Conservation (phyloP, 2,888 invertebrate species). For the Barypeithes pellucidus region DNA sequence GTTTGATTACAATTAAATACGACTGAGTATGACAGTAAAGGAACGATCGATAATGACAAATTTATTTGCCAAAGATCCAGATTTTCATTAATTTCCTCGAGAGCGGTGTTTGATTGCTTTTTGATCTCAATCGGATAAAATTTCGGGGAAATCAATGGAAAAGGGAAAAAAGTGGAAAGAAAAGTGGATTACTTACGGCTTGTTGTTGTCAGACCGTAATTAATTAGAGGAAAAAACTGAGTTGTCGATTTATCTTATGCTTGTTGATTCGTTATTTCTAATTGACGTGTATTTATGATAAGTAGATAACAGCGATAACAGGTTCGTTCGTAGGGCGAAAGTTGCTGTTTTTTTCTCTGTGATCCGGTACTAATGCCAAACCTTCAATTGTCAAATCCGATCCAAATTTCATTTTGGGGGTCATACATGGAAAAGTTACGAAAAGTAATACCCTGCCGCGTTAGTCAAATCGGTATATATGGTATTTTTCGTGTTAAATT, state of each 20-base stretch:
- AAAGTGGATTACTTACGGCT: conserved; percentile 52
- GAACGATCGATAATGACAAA: conserved; percentile 39
- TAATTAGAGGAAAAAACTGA: conserved; percentile 41
- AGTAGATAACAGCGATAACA: too few species aligned
- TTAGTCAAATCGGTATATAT: too few species aligned
- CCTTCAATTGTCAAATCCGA: too few species aligned
- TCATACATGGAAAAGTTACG: too few species aligned
- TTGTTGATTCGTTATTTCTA: conserved; percentile 5
- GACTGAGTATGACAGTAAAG: conserved; percentile 19
- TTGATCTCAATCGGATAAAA: conserved; percentile 49
- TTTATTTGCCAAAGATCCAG: conserved; percentile 33
- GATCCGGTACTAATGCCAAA: too few species aligned
- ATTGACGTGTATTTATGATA: too few species aligned
- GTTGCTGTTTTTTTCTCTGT: too few species aligned
- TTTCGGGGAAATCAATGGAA: conserved; percentile 39
- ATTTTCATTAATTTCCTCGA: conserved; percentile 46
- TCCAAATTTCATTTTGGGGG: too few species aligned
- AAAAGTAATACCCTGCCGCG: too few species aligned
- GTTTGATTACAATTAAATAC: conserved; percentile 13
- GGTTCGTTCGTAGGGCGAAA: too few species aligned
- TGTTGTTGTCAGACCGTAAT: conserved; percentile 49
- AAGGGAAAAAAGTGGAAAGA: conserved; percentile 39
- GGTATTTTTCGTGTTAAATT: too few species aligned
- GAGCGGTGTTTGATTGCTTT: conserved; percentile 50
- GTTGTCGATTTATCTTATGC: conserved; percentile 20